Evolutionary conservation across 2,797 vertebrate genomes (phyloP).

Genomic region (Adelosebastes latens): DNA sequence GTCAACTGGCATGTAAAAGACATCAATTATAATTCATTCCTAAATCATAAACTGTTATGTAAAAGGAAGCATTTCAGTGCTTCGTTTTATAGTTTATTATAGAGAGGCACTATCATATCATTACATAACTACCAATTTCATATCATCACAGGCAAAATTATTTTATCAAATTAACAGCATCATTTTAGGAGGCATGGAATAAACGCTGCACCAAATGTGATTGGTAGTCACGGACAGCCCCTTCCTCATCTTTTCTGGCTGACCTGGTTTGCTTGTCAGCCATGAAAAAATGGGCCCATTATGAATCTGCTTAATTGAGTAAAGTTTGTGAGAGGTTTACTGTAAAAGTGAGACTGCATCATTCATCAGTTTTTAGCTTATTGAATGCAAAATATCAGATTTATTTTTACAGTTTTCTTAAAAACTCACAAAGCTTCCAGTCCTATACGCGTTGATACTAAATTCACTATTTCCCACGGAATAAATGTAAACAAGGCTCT

Average conservation of each 20-base stretch:
- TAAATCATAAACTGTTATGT: neutral
- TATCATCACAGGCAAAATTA: neutral
- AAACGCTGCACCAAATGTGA: neutral
- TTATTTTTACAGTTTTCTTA: neutral
- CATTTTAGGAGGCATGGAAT: neutral
- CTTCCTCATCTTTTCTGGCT: constrained; percentile 59
- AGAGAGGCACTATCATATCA: neutral
- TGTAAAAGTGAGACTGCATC: constrained; percentile 6
- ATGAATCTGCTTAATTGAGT: constrained; percentile 59
- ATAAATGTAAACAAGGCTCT: constrained; percentile 20
- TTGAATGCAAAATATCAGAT: neutral
- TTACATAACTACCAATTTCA: neutral
- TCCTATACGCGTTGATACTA: neutral
- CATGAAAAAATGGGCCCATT: constrained; percentile 59
- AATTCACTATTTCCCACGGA: constrained; percentile 59
- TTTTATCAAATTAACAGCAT: neutral
- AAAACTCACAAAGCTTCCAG: neutral
- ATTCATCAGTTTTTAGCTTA: neutral
- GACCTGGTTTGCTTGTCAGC: constrained; percentile 72
- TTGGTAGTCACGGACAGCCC: constrained; percentile 24
- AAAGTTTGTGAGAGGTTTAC: constrained; percentile 28
- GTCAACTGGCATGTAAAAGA: neutral
- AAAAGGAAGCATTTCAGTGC: neutral
- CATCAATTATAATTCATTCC: neutral
- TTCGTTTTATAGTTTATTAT: neutral